A percentile compares a stretch with the other conserved stretches of the same genome.
phyloP scores from a whole-genome alignment of 2,888 invertebrate genomes.

The Pharmacophagus antenor region DNA sequence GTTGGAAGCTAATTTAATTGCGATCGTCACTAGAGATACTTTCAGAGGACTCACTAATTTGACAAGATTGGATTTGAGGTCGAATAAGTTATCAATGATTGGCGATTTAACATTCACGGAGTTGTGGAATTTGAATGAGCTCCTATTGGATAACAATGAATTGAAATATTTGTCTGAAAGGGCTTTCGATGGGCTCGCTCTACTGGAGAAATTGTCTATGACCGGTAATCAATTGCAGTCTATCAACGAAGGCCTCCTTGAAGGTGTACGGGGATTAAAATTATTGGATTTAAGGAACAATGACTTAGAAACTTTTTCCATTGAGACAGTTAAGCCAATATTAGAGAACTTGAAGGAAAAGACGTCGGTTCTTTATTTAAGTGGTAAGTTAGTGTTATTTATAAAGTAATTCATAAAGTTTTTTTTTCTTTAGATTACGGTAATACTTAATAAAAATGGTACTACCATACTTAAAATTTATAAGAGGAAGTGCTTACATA shows the following conservation, averaged over 20 bases:
- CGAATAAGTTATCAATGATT: slow-evolving; percentile 88
- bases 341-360: slow-evolving; percentile 85
- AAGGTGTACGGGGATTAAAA: slow-evolving; percentile 86
- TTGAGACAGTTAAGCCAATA: slow-evolving; percentile 88
- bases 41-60: slow-evolving; percentile 88
- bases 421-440: no score
- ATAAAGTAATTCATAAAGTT: neutral
- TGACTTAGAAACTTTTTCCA: slow-evolving; percentile 86
- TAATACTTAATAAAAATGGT: no score
- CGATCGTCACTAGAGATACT: slow-evolving; percentile 87
- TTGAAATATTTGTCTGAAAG: slow-evolving; percentile 87
- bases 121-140: slow-evolving; percentile 86
- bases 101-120: slow-evolving; percentile 90
- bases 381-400: slow-evolving; percentile 53
- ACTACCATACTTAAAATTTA: no score
- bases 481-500: no score
- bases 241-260: slow-evolving; percentile 86
- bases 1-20: slow-evolving; percentile 88
- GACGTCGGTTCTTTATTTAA: slow-evolving; percentile 69
- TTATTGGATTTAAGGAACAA: slow-evolving; percentile 90
- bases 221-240: slow-evolving; percentile 88
- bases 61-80: slow-evolving; percentile 86
- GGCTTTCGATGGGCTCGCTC: slow-evolving; percentile 88
- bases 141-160: slow-evolving; percentile 86
- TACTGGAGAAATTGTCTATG: slow-evolving; percentile 86